phyloP scores from a whole-genome alignment of 2,113 vertebrate species.

The Pelodiscus sinensis region DNA sequence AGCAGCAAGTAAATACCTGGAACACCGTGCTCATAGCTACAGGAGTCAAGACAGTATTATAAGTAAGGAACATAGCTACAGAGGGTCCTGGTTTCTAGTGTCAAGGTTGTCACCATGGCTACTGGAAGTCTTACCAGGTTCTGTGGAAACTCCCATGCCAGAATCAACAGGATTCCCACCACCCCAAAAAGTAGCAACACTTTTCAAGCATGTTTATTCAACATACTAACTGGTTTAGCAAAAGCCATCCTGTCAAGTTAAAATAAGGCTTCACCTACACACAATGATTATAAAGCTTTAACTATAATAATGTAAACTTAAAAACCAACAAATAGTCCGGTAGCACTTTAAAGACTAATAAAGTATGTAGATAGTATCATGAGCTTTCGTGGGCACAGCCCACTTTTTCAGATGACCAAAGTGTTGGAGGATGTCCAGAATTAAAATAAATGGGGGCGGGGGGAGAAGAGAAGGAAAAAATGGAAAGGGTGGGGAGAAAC shows the following conservation, averaged over 20 bases:
- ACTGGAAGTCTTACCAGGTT: neutral
- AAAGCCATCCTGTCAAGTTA: neutral
- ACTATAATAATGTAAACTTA: neutral
- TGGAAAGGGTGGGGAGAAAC: too few species aligned
- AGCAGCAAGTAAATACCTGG: neutral
- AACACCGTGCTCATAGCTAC: neutral
- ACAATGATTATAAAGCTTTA: neutral
- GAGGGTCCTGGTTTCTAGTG: neutral
- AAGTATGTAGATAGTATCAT: too few species aligned
- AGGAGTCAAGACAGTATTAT: neutral
- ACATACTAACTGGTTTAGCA: neutral
- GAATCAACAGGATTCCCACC: neutral
- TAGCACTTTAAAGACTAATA: too few species aligned
- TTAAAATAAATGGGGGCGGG: too few species aligned
- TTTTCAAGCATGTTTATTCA: neutral
- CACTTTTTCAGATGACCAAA: too few species aligned
- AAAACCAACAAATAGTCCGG: too few species aligned
- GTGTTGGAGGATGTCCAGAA: too few species aligned
- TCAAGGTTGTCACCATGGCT: neutral
- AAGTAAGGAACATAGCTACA: neutral
- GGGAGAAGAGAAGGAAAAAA: too few species aligned
- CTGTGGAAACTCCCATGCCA: neutral
- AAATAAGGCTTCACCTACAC: neutral
- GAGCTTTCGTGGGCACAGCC: too few species aligned
- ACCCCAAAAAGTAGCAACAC: accelerated